A percentile compares a stretch with the other conserved stretches of the same genome.
Evolutionary conservation across 2,888 invertebrate species (phyloP).

Genomic region (Mellilla xanthometata): DNA sequence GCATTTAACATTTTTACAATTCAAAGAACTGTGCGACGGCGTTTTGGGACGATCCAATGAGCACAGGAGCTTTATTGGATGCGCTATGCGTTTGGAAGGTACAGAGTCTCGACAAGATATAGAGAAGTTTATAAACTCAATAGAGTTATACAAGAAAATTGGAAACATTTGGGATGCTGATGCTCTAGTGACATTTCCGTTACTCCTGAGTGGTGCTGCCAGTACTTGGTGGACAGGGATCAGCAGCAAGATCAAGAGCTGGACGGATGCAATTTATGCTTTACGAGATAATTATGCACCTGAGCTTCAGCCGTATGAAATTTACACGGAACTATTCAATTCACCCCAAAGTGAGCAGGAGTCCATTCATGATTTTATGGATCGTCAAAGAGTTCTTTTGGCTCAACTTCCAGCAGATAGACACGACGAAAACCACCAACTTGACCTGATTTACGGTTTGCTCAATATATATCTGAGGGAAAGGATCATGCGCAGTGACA

Average conservation of each 20-base stretch:
- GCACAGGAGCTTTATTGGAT: not conserved
- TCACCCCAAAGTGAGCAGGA: not conserved
- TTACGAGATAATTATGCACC: not conserved
- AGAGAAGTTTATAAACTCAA: not conserved
- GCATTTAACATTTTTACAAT: not conserved
- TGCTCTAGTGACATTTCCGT: not conserved
- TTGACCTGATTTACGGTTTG: constrained; percentile 1
- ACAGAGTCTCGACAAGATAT: not conserved
- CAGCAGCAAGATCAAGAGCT: not conserved
- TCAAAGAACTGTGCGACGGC: not conserved
- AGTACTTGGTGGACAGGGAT: not conserved
- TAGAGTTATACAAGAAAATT: not conserved
- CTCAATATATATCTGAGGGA: not conserved
- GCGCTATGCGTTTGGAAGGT: not conserved
- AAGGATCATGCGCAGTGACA: not conserved
- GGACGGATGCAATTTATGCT: not conserved
- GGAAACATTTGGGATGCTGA: not conserved
- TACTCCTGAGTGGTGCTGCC: not conserved
- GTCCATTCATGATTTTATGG: not conserved
- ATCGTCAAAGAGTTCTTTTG: not conserved
- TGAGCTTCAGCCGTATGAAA: not conserved
- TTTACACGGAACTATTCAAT: not conserved
- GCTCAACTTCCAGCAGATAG: not conserved
- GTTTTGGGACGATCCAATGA: not conserved
- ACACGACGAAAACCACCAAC: not conserved